A percentile compares a stretch with the other conserved stretches of the same genome.
phyloP scores from a whole-genome alignment of 2,113 vertebrate species.

The Triplophysa rosa region DNA sequence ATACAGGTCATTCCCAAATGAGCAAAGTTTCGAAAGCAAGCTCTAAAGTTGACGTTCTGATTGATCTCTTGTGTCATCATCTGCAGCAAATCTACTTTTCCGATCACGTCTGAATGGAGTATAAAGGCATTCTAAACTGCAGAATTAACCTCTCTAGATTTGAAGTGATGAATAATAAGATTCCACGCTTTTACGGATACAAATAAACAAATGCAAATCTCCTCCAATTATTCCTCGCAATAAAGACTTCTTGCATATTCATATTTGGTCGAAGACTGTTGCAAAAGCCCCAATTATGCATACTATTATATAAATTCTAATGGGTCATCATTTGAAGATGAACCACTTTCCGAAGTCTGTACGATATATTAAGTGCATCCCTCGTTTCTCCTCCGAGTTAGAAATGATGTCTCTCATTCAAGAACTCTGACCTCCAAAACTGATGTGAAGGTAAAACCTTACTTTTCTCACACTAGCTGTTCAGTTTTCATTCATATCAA shows the following conservation, averaged over 20 bases:
- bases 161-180: slow-evolving; percentile 62
- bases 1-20: too few species aligned
- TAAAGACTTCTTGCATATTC: slow-evolving; percentile 71
- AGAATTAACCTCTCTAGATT: slow-evolving; percentile 63
- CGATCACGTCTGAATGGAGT: slow-evolving; percentile 8
- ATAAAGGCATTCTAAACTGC: slow-evolving; percentile 54
- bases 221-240: slow-evolving; percentile 71
- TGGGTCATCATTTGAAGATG: slow-evolving; percentile 32
- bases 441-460: not conserved
- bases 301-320: slow-evolving; percentile 44
- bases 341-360: slow-evolving; percentile 36
- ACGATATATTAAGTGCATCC: not conserved
- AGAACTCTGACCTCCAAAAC: slow-evolving; percentile 18
- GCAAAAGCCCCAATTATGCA: slow-evolving; percentile 56
- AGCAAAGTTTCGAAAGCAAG: not conserved
- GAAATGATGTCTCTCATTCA: not conserved
- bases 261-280: slow-evolving; percentile 62
- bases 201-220: slow-evolving; percentile 77
- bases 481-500: slow-evolving; percentile 9
- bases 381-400: not conserved
- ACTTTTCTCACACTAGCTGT: not conserved
- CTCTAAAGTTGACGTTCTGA: not conserved
- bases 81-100: not conserved
- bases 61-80: not conserved
- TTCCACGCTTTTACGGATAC: slow-evolving; percentile 68